Conservation (phyloP, 2,888 invertebrate genomes). For the Alsophila aescularia region DNA sequence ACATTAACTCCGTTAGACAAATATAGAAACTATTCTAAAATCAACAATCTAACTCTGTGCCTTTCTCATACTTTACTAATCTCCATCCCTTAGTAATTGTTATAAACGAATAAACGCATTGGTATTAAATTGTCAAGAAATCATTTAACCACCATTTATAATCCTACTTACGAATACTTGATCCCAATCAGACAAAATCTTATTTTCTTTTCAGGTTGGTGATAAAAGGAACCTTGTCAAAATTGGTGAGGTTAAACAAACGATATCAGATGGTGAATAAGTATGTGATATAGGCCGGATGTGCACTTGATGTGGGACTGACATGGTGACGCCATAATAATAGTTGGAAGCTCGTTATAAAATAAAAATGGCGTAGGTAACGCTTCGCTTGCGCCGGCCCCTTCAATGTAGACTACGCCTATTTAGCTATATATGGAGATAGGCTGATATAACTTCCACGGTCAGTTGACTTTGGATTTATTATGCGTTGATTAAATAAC, state of each 20-base stretch:
- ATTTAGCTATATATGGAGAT: slow-evolving; percentile 59
- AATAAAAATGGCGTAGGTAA: slow-evolving; percentile 77
- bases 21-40: slow-evolving; percentile 48
- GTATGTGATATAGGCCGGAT: slow-evolving; percentile 74
- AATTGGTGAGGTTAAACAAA: slow-evolving; percentile 56
- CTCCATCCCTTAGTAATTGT: slow-evolving; percentile 65
- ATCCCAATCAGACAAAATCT: slow-evolving; percentile 49
- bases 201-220: slow-evolving; percentile 34
- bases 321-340: slow-evolving; percentile 80
- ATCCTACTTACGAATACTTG: slow-evolving; percentile 53
- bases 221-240: slow-evolving; percentile 56
- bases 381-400: slow-evolving; percentile 70
- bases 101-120: slow-evolving; percentile 68
- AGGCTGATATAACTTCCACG: slow-evolving; percentile 49
- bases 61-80: slow-evolving; percentile 45
- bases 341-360: slow-evolving; percentile 77
- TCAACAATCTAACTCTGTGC: slow-evolving; percentile 42
- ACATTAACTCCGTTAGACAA: slow-evolving; percentile 63
- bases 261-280: slow-evolving; percentile 68
- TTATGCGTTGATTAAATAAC: slow-evolving; percentile 39
- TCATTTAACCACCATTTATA: slow-evolving; percentile 72
- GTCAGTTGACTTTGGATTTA: slow-evolving; percentile 47
- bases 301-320: slow-evolving; percentile 77
- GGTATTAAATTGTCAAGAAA: slow-evolving; percentile 79
- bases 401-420: slow-evolving; percentile 64